Evolutionary conservation across 2,797 vertebrate genomes (phyloP).

Genomic region (Avahi laniger): DNA sequence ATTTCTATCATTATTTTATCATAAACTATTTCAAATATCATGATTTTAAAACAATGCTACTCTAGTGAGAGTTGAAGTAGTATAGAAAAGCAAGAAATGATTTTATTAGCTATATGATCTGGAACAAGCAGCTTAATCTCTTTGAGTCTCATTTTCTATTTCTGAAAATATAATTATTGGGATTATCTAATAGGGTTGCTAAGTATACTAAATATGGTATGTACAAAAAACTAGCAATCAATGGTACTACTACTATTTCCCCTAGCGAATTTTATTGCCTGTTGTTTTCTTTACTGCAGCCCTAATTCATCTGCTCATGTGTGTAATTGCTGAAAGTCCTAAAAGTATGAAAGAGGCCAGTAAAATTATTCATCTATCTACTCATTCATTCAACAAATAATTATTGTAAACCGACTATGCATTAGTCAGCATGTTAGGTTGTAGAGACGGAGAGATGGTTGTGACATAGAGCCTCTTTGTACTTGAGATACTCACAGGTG

Average conservation of each 20-base stretch:
- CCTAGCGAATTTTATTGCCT: background rate
- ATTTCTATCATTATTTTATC: background rate
- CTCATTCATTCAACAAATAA: background rate
- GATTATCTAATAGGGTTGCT: background rate
- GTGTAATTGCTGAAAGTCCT: background rate
- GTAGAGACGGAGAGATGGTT: background rate
- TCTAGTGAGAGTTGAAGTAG: background rate
- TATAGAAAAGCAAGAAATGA: background rate
- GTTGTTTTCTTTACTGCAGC: background rate
- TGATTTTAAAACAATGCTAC: background rate
- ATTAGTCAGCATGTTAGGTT: background rate
- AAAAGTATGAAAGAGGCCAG: background rate
- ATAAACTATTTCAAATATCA: background rate
- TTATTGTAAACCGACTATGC: background rate
- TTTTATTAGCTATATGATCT: background rate
- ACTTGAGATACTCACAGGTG: background rate
- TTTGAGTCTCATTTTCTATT: background rate
- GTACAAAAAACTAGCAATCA: background rate
- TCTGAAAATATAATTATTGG: background rate
- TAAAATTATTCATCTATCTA: background rate
- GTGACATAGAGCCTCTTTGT: background rate
- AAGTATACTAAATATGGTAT: background rate
- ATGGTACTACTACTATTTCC: background rate
- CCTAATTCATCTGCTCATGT: background rate
- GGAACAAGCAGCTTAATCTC: background rate